A percentile compares a stretch with the other conserved stretches of the same genome.
These are phyloP conservation scores for Melikaiella ostensackeni DNA, from an alignment of 2,888 invertebrate genomes.

Conservation along the genomic window DNA sequence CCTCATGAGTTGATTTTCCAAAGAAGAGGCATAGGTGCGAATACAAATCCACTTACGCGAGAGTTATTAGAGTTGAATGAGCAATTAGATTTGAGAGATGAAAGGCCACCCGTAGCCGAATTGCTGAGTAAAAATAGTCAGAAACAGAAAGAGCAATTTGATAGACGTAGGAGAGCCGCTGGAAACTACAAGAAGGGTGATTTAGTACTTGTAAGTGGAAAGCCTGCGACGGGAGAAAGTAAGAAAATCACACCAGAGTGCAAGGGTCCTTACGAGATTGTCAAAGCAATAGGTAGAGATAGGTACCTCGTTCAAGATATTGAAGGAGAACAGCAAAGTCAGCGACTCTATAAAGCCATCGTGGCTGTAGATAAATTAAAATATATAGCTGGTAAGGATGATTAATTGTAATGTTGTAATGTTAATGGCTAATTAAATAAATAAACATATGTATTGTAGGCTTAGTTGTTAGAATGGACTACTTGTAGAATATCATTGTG, in stretches of 20 bases:
- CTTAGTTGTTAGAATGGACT: background rate
- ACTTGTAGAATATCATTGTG: background rate
- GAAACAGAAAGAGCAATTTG: slow-evolving; percentile 34
- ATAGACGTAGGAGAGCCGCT: slow-evolving; percentile 40
- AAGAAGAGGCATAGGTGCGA: no score
- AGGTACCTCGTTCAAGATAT: slow-evolving; percentile 48
- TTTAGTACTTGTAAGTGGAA: slow-evolving; percentile 13
- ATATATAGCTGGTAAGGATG: background rate
- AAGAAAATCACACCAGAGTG: slow-evolving; percentile 44
- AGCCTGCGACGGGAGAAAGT: slow-evolving; percentile 45
- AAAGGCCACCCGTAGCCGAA: background rate
- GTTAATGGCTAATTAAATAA: background rate
- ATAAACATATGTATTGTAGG: background rate
- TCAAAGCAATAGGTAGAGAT: slow-evolving; percentile 48
- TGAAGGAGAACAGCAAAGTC: slow-evolving; percentile 49
- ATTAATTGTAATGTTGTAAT: background rate
- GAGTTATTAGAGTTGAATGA: background rate
- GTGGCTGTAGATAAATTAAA: background rate
- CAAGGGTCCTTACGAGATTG: slow-evolving; percentile 50
- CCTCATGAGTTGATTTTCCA: no score
- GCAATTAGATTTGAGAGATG: background rate
- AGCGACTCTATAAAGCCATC: slow-evolving; percentile 34
- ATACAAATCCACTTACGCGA: no score
- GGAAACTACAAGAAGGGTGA: slow-evolving; percentile 43
- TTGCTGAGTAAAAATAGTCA: no score